A percentile compares a stretch with the other conserved stretches of the same genome.
Evolutionary conservation across 1,140 invertebrate genomes (phyloP).

Genomic region (Drosophila melanica): DNA sequence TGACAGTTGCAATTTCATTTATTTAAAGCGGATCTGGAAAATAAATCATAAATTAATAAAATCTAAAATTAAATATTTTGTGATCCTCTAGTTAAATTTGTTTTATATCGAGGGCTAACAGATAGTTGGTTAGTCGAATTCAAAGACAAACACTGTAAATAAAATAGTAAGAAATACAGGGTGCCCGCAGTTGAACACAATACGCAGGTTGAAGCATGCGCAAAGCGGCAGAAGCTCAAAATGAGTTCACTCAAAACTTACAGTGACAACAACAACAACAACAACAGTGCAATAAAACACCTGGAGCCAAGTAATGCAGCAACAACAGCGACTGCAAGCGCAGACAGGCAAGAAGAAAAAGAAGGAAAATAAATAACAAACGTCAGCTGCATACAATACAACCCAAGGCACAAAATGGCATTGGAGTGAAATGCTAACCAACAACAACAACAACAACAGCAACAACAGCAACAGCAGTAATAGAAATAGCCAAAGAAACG

Average conservation of each 20-base stretch:
- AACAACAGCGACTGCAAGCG: slow-evolving; percentile 6
- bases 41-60: too few relatives aligned
- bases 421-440: slow-evolving; percentile 42
- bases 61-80: too few relatives aligned
- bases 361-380: slow-evolving; percentile 32
- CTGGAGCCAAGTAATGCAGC: slow-evolving; percentile 35
- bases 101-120: neutral
- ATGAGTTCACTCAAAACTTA: slow-evolving; percentile 31
- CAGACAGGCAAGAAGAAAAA: slow-evolving; percentile 18
- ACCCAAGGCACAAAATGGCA: slow-evolving; percentile 46
- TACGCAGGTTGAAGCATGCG: slow-evolving; percentile 53
- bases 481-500: slow-evolving; percentile 18
- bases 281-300: slow-evolving; percentile 66
- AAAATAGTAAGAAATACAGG: slow-evolving; percentile 36
- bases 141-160: slow-evolving; percentile 8
- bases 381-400: slow-evolving; percentile 58
- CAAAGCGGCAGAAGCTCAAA: slow-evolving; percentile 19
- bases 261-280: slow-evolving; percentile 44
- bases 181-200: slow-evolving; percentile 29
- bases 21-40: too few relatives aligned
- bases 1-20: too few relatives aligned
- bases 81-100: too few relatives aligned
- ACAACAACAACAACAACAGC: slow-evolving; percentile 29
- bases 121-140: neutral
- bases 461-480: slow-evolving; percentile 11